Conservation (phyloP, 2,113 vertebrate species). For the Pyxicephalus adspersus region DNA sequence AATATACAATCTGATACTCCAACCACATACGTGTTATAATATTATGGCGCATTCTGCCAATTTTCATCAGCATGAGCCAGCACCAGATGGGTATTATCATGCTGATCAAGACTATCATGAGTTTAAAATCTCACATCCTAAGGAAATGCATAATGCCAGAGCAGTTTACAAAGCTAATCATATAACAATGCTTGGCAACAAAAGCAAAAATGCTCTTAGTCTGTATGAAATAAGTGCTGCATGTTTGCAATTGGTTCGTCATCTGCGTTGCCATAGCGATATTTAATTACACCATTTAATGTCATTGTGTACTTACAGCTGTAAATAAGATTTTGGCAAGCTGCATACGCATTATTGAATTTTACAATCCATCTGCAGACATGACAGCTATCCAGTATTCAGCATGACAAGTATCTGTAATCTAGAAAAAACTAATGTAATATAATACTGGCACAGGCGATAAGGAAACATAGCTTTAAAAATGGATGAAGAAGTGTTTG, state of each 20-base stretch:
- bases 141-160: constrained; percentile 23
- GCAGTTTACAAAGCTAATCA: constrained; percentile 31
- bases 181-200: constrained; percentile 46
- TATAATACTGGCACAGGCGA: too few relatives aligned
- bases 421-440: not conserved
- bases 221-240: constrained; percentile 6
- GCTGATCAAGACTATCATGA: constrained; percentile 29
- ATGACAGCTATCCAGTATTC: constrained; percentile 34
- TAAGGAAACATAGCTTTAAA: too few relatives aligned
- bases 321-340: constrained; percentile 46
- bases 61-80: constrained; percentile 9
- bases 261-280: constrained; percentile 42
- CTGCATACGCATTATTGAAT: constrained; percentile 6
- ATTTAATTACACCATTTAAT: constrained; percentile 38
- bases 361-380: constrained; percentile 28
- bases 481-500: too few relatives aligned
- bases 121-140: constrained; percentile 24
- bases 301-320: constrained; percentile 44
- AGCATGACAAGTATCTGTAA: not conserved
- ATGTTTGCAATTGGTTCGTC: constrained; percentile 10
- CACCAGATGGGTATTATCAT: constrained; percentile 46
- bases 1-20: constrained; percentile 17
- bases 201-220: not conserved
- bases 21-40: constrained; percentile 38
- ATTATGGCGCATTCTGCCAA: constrained; percentile 28